Evolutionary conservation across 2,888 invertebrate genomes (phyloP), one percentile per base, ranked within the genome.

Genomic region (Colletes collaris): DNA sequence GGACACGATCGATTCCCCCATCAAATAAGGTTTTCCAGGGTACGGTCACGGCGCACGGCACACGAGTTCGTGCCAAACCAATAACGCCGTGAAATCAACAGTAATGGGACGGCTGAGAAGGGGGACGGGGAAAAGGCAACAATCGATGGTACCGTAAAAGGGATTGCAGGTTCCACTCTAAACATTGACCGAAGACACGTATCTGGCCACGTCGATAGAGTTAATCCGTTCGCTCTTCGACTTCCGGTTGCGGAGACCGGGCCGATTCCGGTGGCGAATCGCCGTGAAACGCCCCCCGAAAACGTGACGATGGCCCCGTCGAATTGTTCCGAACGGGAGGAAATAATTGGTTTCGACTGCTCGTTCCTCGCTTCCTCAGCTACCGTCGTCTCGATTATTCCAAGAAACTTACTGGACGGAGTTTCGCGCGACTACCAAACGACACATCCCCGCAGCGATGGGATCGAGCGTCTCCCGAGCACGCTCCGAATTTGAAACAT

Each of bases 281-380:
- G 64, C 70, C 53, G 71, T 44, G 67, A 65, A 46, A 60, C 44
- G 52, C 37, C 35, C 13, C 16, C 50, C 11, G 50, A 55, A 70
- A 83, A 79, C 73, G 76, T 71, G 82, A 76, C 74, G 69, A 81
- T 62, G 56, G 53, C 65, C 65, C 67, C 63, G 66, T 79, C 75
- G 68, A 70, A 64, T 83, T 16, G 50, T 46, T 74, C 40, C 52
- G 16, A 10, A n/a, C 40, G n/a, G 27, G 50, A 58, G 53, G 53
- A 68, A 72, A 81, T 75, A 81, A 82, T 81, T 77, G 74, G 56
- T 76, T 60, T 62, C 19, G 56, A 53, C 53, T 64, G 50, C 56
- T 68, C 77, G 60, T 66, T 68, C 19, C 62, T 79, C 76, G 69
- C 52, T 19, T 56, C 65, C 19, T n/a, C 37, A 52, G 16, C 46